Conservation (phyloP, 2,113 vertebrate genomes). For the Istiophorus platypterus region DNA sequence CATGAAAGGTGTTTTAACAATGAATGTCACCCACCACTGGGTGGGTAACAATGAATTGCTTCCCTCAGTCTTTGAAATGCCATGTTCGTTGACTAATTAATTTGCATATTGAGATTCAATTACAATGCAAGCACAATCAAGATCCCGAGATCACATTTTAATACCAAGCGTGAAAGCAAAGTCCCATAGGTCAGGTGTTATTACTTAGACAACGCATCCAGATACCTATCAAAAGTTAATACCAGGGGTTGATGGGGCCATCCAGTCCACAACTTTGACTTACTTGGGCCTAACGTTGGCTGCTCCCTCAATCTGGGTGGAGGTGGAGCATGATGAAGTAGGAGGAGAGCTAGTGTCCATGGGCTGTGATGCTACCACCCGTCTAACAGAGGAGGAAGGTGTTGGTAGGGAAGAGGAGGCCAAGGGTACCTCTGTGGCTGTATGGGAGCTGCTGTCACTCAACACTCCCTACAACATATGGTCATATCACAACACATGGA, state of each 20-base stretch:
- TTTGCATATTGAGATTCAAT: too few relatives aligned
- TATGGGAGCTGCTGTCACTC: slow-evolving; percentile 52
- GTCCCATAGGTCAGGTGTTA: too few relatives aligned
- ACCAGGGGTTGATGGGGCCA: neutral
- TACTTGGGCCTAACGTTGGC: slow-evolving; percentile 73
- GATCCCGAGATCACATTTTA: too few relatives aligned
- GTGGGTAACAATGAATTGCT: too few relatives aligned
- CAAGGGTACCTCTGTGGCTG: slow-evolving; percentile 46
- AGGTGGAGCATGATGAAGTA: slow-evolving; percentile 60
- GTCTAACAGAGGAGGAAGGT: slow-evolving; percentile 47
- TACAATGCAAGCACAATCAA: too few relatives aligned
- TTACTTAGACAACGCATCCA: too few relatives aligned
- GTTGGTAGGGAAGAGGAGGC: slow-evolving; percentile 26
- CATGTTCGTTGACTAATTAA: too few relatives aligned
- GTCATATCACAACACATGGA: neutral
- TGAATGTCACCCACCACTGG: too few relatives aligned
- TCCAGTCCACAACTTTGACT: neutral
- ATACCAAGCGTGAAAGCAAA: too few relatives aligned
- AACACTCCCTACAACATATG: slow-evolving; percentile 68
- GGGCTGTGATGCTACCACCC: slow-evolving; percentile 43
- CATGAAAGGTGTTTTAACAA: too few relatives aligned
- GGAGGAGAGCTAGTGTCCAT: slow-evolving; percentile 66
- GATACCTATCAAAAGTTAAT: too few relatives aligned
- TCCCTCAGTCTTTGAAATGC: too few relatives aligned
- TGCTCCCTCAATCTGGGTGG: slow-evolving; percentile 73